Base-by-base conservation (phyloP, 2,113 vertebrate genomes). In the Panthera leo region DNA sequence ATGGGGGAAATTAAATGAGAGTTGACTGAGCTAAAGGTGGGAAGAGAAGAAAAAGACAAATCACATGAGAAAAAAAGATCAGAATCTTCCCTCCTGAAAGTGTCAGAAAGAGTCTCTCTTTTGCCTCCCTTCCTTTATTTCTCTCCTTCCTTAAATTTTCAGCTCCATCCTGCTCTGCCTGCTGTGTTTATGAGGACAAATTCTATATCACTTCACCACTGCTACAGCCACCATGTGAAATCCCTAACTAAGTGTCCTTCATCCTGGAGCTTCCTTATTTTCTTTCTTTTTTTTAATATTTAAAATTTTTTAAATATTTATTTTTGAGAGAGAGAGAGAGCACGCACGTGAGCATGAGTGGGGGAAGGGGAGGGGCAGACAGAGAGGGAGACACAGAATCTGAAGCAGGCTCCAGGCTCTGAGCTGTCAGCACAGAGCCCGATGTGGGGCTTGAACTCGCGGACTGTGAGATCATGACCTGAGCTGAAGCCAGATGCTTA, bases 321-420 rank as follows among this genome's bases (percentile, higher is more conserved):
- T 45, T 45, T 45, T 45, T 45, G 45, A 45, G 45, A 45, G 45
- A 45, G 45, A 45, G 39, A 39, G 45, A 45, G 45, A 45, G 45
- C 1, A 7, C 6, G 5, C 42, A 1, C 0, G 45, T 45, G 45
- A 45, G 45, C 7, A 0, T 45, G 45, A 45, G 45, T 45, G 45
- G 45, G 45, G 45, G 45, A 45, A 7, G 45, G 45, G 45, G 45
- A 45, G 45, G 45, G 45, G 45, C 45, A 45, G 45, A 45, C 45
- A 45, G 45, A 45, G 45, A 45, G 45, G 45, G 45, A 45, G 45
- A 45, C 45, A 45, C 45, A 45, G 7, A 45, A 45, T 45, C 45
- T 45, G 45, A 45, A 45, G 45, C 45, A 45, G 45, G 45, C 45
- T 45, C 7, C 45, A 45, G 45, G 45, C 7, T 45, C 45, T 45